These are phyloP conservation scores for Pteropus rufus DNA, from an alignment of 2,797 vertebrate genomes.

Conservation along the genomic window DNA sequence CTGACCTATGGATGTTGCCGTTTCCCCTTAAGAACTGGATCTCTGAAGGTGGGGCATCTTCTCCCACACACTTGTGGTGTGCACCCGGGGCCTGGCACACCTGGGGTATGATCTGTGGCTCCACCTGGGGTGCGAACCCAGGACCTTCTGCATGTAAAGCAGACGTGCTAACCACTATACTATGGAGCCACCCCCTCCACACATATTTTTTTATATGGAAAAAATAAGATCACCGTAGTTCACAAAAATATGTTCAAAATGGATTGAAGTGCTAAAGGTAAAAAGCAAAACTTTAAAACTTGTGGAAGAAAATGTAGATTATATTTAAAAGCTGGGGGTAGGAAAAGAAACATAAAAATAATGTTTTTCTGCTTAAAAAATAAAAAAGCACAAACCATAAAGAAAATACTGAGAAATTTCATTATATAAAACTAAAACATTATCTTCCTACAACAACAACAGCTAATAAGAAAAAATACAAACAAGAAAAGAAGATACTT, in stretches of 20 bases:
- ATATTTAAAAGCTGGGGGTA: background rate
- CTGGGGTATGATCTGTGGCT: no score
- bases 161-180: no score
- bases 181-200: background rate
- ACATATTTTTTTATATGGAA: background rate
- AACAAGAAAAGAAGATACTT: background rate
- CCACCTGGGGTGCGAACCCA: no score
- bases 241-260: background rate
- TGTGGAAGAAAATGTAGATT: background rate
- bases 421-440: background rate
- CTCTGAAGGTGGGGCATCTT: no score
- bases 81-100: no score
- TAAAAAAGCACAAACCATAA: background rate
- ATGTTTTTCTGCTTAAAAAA: background rate
- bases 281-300: background rate
- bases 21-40: no score
- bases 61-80: no score
- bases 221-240: background rate
- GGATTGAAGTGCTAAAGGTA: background rate
- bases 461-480: background rate
- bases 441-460: background rate
- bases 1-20: no score
- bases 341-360: background rate
- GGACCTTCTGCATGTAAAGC: no score
- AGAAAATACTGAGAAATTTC: slow-evolving; percentile 7